Conservation (phyloP, 2,113 vertebrate genomes). For the Salminus brasiliensis region DNA sequence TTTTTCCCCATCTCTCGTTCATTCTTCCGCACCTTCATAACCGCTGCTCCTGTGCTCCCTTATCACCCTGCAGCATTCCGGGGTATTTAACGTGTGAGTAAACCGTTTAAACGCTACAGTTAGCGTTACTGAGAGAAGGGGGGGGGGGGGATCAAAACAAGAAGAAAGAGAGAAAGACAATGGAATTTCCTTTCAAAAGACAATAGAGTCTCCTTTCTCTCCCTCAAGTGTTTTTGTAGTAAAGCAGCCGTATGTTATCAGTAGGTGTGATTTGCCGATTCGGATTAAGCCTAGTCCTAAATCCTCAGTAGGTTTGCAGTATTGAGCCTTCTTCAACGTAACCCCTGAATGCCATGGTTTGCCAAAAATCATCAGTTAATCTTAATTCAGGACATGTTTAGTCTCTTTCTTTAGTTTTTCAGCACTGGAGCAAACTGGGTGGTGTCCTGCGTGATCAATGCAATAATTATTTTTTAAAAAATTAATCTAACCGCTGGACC, state of each 20-base stretch:
- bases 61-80: conserved; percentile 29
- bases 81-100: conserved; percentile 39
- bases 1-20: conserved; percentile 26
- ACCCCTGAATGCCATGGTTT: neutral
- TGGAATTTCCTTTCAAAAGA: neutral
- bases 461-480: no score
- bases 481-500: no score
- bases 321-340: neutral
- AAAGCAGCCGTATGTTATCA: neutral
- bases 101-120: conserved; percentile 35
- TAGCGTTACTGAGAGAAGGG: neutral
- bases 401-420: no score
- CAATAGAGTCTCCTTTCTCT: neutral
- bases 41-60: conserved; percentile 65
- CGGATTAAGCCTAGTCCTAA: neutral
- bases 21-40: conserved; percentile 54
- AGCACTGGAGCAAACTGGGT: no score
- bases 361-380: no score
- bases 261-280: neutral
- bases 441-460: no score
- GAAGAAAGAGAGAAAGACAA: neutral
- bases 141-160: neutral
- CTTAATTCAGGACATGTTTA: no score
- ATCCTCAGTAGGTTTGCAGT: neutral
- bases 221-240: neutral